Conservation (phyloP, 1,140 invertebrate genomes). For the Calephelis nemesis region DNA sequence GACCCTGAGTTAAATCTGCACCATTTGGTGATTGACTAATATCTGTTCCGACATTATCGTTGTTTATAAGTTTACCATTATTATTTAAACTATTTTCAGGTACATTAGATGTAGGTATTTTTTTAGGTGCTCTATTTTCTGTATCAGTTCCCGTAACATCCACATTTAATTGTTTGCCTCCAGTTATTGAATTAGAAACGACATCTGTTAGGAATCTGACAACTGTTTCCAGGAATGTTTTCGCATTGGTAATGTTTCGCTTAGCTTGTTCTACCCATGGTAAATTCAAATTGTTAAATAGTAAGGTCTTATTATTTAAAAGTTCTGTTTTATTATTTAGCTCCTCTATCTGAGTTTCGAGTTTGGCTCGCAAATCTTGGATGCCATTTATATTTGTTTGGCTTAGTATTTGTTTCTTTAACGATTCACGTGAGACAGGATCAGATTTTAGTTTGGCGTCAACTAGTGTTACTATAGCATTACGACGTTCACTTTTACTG, state of each 20-base stretch:
- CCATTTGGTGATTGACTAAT: not conserved
- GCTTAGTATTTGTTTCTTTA: constrained; percentile 48
- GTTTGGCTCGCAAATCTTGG: constrained; percentile 42
- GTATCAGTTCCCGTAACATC: not conserved
- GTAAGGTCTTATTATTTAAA: constrained; percentile 44
- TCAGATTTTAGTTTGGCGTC: constrained; percentile 52
- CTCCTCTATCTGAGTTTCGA: constrained; percentile 53
- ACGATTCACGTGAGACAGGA: constrained; percentile 33
- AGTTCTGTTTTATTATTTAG: constrained; percentile 53
- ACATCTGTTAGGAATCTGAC: constrained; percentile 7
- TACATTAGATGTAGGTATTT: not conserved
- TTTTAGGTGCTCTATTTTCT: not conserved
- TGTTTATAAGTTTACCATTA: not conserved
- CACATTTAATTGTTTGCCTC: not conserved
- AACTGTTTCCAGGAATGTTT: constrained; percentile 19
- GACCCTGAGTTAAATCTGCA: not conserved
- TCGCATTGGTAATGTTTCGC: constrained; percentile 6
- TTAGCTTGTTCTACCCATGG: constrained; percentile 41
- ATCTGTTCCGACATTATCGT: not conserved
- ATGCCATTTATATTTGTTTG: constrained; percentile 50
- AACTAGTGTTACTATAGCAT: constrained; percentile 54
- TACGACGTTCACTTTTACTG: constrained; percentile 53
- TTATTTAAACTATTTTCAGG: not conserved
- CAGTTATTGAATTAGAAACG: not conserved
- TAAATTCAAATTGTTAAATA: constrained; percentile 43